These are phyloP conservation scores for Carduelis carduelis DNA, from an alignment of 2,797 vertebrate genomes.

Conservation along the genomic window DNA sequence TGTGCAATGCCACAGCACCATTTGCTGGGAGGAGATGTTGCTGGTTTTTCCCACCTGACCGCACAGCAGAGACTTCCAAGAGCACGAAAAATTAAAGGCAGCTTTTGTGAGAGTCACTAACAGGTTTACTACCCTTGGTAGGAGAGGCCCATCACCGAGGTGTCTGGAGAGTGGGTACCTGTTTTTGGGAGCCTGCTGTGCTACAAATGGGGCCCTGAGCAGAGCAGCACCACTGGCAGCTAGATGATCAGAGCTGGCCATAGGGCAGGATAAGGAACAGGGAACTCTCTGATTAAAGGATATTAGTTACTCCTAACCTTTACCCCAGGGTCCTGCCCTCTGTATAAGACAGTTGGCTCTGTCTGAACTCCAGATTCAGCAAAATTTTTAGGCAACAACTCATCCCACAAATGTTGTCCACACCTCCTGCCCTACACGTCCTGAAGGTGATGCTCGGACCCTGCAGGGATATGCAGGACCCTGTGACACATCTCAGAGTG, in stretches of 20 bases:
- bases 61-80: neutral
- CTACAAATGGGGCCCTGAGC: neutral
- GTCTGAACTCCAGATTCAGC: neutral
- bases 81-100: neutral
- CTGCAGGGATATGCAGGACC: fast-evolving
- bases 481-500: fast-evolving
- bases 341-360: neutral
- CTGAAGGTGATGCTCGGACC: neutral
- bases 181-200: neutral
- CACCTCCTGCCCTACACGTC: neutral
- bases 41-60: neutral
- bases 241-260: neutral
- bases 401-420: neutral
- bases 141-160: fast-evolving
- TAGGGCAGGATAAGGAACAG: neutral
- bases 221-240: fast-evolving
- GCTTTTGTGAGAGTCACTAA: fast-evolving
- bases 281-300: neutral
- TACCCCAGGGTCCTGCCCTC: neutral
- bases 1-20: fast-evolving
- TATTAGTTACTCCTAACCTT: neutral
- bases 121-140: fast-evolving
- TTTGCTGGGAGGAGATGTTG: neutral
- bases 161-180: no score
- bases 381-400: neutral